Evolutionary conservation across 2,113 vertebrate genomes (phyloP).

Genomic region (Lethenteron reissneri): DNA sequence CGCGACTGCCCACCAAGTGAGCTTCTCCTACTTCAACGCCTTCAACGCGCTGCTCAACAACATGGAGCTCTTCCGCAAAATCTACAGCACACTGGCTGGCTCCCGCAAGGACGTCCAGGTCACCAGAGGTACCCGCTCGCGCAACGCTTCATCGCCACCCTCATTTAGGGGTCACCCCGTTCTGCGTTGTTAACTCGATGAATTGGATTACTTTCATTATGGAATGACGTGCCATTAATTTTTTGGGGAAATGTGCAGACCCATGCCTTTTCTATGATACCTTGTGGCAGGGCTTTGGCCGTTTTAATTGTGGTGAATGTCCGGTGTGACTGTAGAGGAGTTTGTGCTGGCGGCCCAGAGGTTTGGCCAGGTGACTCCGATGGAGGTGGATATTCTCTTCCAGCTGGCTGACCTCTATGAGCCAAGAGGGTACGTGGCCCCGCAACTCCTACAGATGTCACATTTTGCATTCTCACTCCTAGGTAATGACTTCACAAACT

Average conservation of each 20-base stretch:
- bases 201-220: too few relatives aligned
- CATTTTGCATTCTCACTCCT: too few relatives aligned
- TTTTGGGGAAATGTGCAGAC: too few relatives aligned
- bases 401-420: slow-evolving; percentile 61
- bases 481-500: too few relatives aligned
- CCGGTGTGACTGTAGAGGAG: slow-evolving; percentile 29
- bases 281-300: too few relatives aligned
- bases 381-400: slow-evolving; percentile 69
- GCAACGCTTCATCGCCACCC: too few relatives aligned
- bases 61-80: slow-evolving; percentile 79
- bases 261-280: too few relatives aligned
- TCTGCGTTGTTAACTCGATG: too few relatives aligned
- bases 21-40: slow-evolving; percentile 68
- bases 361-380: slow-evolving; percentile 63
- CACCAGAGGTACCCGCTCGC: slow-evolving; percentile 35
- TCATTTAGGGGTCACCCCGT: too few relatives aligned
- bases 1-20: slow-evolving; percentile 52
- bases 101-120: slow-evolving; percentile 45
- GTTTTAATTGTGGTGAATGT: too few relatives aligned
- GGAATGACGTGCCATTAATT: too few relatives aligned
- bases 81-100: slow-evolving; percentile 52
- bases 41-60: slow-evolving; percentile 73
- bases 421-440: slow-evolving; percentile 37
- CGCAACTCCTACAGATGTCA: too few relatives aligned
- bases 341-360: slow-evolving; percentile 58